A percentile compares a stretch with the other conserved stretches of the same genome.
These are phyloP conservation scores for Meleagris gallopavo DNA, from an alignment of 2,113 vertebrate genomes.

Conservation along the genomic window DNA sequence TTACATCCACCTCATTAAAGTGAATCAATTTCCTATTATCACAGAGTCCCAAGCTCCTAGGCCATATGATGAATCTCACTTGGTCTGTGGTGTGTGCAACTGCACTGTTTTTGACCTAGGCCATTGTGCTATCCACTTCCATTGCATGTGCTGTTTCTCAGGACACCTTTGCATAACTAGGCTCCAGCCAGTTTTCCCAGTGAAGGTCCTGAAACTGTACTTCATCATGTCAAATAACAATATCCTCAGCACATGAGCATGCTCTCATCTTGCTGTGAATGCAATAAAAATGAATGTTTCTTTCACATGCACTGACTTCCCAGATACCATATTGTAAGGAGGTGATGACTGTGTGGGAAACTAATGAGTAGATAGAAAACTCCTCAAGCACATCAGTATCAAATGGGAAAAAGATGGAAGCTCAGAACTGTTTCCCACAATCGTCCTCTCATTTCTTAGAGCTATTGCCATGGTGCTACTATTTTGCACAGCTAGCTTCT, in stretches of 20 bases:
- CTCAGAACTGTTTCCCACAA: neutral
- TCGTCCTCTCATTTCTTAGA: neutral
- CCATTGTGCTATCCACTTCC: constrained; percentile 7
- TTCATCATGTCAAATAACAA: constrained; percentile 23
- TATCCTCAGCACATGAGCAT: neutral
- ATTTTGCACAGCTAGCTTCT: neutral
- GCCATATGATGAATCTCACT: constrained; percentile 41
- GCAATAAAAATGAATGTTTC: neutral
- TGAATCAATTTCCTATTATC: constrained; percentile 57
- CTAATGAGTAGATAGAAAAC: neutral
- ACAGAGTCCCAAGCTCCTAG: constrained; percentile 36
- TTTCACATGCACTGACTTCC: neutral
- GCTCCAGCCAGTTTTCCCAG: constrained; percentile 15
- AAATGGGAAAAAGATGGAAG: neutral
- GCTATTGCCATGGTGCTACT: neutral
- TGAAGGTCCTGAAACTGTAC: neutral
- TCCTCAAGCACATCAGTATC: neutral
- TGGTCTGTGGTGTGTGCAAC: constrained; percentile 8
- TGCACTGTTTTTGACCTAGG: constrained; percentile 56
- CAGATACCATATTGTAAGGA: neutral
- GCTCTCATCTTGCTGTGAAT: neutral
- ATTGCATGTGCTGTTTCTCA: constrained; percentile 17
- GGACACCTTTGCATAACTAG: constrained; percentile 42
- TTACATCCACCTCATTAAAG: constrained; percentile 74
- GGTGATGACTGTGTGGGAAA: neutral